Evolutionary conservation across 1,140 invertebrate genomes (phyloP), one percentile per base, ranked within the genome.

Genomic region (Drosophila paulistorum): DNA sequence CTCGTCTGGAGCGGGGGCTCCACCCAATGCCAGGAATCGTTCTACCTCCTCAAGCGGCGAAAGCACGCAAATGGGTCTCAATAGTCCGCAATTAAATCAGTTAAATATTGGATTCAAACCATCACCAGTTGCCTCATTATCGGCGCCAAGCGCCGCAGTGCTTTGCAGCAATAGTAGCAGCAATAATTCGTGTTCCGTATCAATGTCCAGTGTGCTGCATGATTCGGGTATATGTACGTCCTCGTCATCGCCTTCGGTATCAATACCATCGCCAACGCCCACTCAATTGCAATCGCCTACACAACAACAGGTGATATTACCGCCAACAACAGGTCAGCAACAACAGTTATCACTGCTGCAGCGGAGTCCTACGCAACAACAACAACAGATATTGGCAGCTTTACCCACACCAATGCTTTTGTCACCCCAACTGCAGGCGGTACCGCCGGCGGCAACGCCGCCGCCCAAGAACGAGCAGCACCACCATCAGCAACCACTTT

Each of bases 141-240:
- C 78, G 39, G 64, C 68, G 2, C 78, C 67, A 0, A 73, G 71
- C 11, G 59, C 71, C 35, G 62, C 58, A 6, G 59, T 65, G 1
- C 51, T 62, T n/a, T 79, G 66, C 45, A 65, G 66, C 45, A 65
- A 61, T 13, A 77, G 37, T 35, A 77, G 69, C 17, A 89, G 85
- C 66, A 89, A 83, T 17, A 91, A 87, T 48, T 81, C 91, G 11
- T 89, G 90, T 20, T 90, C 86, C 7, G 82, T 86, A 5, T 91
- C 90, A 9, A 78, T 86, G 68, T 82, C 91, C 14, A 72, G 82
- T 90, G 81, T 90, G 35, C 66, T 91, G 66, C 90, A 91, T 23
- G 91, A 91, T 76, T 91, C 90, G 3, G 91, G 91, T 30, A 86
- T 92, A 26, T 92, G 89, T 37, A 92, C 91, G 2, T 92, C 91